Evolutionary conservation across 2,113 vertebrate genomes (phyloP).

Genomic region (Oreocharis arfaki): DNA sequence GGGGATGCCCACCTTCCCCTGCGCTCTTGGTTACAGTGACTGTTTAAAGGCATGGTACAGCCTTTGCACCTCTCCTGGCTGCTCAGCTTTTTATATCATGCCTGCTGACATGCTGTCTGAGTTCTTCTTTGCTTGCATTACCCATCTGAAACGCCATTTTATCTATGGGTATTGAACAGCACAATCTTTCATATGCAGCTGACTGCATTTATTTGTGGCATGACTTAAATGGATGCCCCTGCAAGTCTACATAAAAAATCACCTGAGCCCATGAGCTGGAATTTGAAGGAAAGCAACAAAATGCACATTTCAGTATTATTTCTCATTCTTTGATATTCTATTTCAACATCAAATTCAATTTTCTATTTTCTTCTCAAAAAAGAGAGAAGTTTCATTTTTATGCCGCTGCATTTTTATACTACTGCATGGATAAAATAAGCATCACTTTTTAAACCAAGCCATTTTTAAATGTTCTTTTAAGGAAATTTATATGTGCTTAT

Average conservation of each 20-base stretch:
- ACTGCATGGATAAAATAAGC: neutral
- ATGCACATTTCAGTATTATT: neutral
- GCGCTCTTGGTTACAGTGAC: fast-evolving
- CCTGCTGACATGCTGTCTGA: neutral
- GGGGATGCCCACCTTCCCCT: neutral
- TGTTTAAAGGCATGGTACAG: neutral
- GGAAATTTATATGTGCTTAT: neutral
- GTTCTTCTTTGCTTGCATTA: neutral
- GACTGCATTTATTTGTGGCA: neutral
- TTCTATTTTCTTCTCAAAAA: neutral
- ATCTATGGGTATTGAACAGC: neutral
- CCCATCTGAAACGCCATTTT: neutral
- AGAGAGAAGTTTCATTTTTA: neutral
- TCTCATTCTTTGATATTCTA: neutral
- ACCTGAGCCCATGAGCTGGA: neutral
- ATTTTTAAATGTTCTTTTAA: neutral
- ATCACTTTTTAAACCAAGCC: neutral
- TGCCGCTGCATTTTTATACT: neutral
- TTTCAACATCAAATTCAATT: neutral
- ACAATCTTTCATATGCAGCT: neutral
- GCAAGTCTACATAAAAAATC: neutral
- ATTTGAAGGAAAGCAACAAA: neutral
- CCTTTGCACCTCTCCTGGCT: neutral
- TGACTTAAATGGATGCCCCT: neutral
- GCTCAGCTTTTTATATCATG: neutral